Percentiles rank a stretch among this genome's conserved stretches.
Conservation (phyloP, 2,888 invertebrate genomes). For the Drosophila suboccidentalis region DNA sequence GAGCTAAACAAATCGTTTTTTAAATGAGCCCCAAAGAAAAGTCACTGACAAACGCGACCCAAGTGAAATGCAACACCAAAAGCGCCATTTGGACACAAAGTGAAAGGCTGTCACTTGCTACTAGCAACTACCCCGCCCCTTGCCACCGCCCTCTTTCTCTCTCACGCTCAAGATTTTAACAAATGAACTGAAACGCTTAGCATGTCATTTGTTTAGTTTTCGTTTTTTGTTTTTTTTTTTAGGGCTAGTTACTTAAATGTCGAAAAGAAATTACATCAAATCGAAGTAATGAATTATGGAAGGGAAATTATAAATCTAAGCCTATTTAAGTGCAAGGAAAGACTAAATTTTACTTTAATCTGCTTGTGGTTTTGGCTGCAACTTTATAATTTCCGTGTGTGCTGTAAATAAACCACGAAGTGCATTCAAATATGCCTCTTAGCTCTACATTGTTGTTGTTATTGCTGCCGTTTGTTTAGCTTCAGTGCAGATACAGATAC, state of each 20-base stretch:
- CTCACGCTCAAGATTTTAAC: conserved; percentile 39
- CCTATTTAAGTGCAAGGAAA: conserved; percentile 19
- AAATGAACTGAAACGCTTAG: conserved; percentile 71
- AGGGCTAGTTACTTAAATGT: conserved; percentile 16
- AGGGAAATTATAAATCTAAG: conserved; percentile 71
- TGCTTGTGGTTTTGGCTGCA: conserved; percentile 28
- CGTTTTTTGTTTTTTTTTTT: conserved; percentile 1
- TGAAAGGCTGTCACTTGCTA: conserved; percentile 74
- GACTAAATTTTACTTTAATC: conserved; percentile 37
- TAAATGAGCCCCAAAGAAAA: conserved; percentile 60
- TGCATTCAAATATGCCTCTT: conserved; percentile 39
- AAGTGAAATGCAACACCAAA: conserved; percentile 77
- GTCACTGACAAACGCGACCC: conserved; percentile 30
- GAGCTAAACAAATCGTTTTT: conserved; percentile 77
- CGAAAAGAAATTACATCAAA: conserved; percentile 34
- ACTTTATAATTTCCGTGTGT: conserved; percentile 74
- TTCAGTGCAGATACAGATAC: conserved; percentile 40
- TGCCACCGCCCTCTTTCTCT: not conserved
- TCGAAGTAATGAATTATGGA: conserved; percentile 37
- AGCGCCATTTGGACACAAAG: conserved; percentile 64
- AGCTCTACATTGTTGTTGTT: conserved; percentile 8
- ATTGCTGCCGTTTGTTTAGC: conserved; percentile 51
- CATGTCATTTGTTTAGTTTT: conserved; percentile 68
- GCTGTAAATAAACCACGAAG: conserved; percentile 60
- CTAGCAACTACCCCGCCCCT: conserved; percentile 15